These are phyloP conservation scores for Ischnura elegans DNA, from an alignment of 2,888 invertebrate species.

Conservation along the genomic window DNA sequence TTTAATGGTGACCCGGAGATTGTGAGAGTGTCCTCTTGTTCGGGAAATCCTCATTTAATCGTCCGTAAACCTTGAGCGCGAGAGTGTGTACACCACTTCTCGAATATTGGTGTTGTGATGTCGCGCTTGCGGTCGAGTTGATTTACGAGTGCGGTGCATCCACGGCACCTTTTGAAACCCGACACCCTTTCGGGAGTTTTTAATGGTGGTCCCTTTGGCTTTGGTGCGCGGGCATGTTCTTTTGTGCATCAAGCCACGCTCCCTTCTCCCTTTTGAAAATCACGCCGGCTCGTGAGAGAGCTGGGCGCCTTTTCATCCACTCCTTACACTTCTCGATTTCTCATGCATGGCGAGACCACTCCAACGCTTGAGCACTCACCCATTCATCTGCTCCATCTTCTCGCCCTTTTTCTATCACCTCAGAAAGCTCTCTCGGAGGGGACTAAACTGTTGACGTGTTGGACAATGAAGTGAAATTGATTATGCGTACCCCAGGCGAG, in stretches of 20 bases:
- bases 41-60: too few species aligned
- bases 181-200: background rate
- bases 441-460: conserved; percentile 21
- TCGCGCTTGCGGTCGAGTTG: background rate
- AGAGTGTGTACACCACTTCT: background rate
- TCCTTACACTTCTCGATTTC: background rate
- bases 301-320: background rate
- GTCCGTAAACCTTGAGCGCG: too few species aligned
- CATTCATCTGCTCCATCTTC: background rate
- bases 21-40: too few species aligned
- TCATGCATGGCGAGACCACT: background rate
- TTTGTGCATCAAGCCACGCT: background rate
- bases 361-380: background rate
- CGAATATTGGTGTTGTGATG: background rate
- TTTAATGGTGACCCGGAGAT: too few species aligned
- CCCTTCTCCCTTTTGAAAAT: background rate
- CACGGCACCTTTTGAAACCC: background rate
- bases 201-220: background rate
- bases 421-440: background rate
- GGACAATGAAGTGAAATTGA: background rate
- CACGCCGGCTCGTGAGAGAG: background rate
- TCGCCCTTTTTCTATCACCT: background rate
- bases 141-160: background rate
- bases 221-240: background rate
- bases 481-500: background rate